These are phyloP conservation scores for Sebastes steindachneri DNA, from an alignment of 2,797 vertebrate species.

Conservation along the genomic window DNA sequence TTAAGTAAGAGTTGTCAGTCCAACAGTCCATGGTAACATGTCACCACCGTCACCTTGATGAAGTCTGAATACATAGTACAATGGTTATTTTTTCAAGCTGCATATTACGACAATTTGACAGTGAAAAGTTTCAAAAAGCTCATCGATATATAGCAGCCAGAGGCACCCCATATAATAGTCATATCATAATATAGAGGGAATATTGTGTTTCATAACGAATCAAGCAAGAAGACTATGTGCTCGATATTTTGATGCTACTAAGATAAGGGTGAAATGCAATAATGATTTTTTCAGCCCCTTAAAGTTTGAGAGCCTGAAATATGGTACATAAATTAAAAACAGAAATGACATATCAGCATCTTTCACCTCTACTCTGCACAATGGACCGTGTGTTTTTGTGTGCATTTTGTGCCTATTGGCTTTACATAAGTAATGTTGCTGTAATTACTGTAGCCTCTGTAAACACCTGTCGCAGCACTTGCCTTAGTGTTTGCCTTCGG, in stretches of 20 bases:
- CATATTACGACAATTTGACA: neutral
- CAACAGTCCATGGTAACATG: neutral
- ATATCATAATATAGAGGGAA: neutral
- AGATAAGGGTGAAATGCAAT: neutral
- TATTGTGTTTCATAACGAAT: neutral
- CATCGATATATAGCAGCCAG: neutral
- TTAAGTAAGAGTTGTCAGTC: neutral
- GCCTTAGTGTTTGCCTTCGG: conserved; percentile 34
- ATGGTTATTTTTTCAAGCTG: neutral
- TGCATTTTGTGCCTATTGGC: neutral
- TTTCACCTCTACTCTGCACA: neutral
- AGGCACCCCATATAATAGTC: neutral
- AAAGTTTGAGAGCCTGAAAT: neutral
- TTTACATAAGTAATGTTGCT: conserved; percentile 7
- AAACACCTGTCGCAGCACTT: conserved; percentile 37
- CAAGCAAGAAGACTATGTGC: neutral
- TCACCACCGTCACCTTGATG: neutral
- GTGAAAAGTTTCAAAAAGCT: neutral
- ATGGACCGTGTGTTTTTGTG: neutral
- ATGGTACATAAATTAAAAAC: neutral
- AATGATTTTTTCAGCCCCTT: neutral
- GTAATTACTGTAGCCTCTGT: conserved; percentile 35
- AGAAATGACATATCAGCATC: neutral
- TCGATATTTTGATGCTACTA: neutral
- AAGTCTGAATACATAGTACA: neutral